Evolutionary conservation across 2,113 vertebrate species (phyloP).

Genomic region (Xyrauchen texanus): DNA sequence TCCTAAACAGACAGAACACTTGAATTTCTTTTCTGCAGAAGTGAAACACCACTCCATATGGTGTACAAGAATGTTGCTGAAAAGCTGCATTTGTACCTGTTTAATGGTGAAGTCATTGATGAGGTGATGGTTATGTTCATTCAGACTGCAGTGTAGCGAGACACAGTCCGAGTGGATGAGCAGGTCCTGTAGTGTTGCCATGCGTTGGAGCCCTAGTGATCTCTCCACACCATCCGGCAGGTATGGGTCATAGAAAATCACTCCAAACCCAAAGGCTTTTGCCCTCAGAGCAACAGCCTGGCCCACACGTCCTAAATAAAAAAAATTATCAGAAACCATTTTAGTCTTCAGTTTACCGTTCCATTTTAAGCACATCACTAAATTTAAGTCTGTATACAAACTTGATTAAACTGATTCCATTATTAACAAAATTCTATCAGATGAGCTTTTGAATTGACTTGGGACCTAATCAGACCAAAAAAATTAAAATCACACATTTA

Average conservation of each 20-base stretch:
- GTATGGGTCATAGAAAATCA: conserved; percentile 84
- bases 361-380: not conserved
- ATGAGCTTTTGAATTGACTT: no score
- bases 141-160: conserved; percentile 82
- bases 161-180: conserved; percentile 84
- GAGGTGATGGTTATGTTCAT: conserved; percentile 86
- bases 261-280: conserved; percentile 81
- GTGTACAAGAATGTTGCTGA: conserved; percentile 73
- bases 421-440: no score
- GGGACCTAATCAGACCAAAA: no score
- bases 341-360: not conserved
- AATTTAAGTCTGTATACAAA: not conserved
- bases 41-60: no score
- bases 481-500: no score
- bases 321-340: not conserved
- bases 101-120: conserved; percentile 88
- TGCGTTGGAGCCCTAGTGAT: conserved; percentile 81
- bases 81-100: conserved; percentile 68
- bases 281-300: conserved; percentile 83
- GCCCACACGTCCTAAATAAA: conserved; percentile 73
- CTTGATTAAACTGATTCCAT: no score
- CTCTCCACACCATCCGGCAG: conserved; percentile 81
- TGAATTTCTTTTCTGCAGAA: no score
- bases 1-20: no score
- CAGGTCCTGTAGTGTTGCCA: conserved; percentile 82